phyloP scores from a whole-genome alignment of 37 sponge, comb jelly and placozoan species.

The Oopsacas minuta region DNA sequence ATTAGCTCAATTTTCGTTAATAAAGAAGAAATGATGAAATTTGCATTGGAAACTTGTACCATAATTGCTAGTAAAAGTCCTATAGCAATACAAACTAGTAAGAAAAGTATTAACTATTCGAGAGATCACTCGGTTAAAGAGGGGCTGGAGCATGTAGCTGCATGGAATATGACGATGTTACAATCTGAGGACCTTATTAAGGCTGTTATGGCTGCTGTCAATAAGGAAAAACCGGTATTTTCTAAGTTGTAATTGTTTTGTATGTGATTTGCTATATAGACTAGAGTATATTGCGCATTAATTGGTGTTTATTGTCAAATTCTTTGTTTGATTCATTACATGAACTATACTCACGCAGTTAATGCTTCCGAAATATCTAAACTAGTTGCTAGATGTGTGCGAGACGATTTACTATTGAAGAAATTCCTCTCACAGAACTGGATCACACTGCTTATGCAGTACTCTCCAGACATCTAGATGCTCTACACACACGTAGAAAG shows the following conservation, averaged over 20 bases:
- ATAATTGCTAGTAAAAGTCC: constrained; percentile 84
- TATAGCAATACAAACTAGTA: constrained; percentile 76
- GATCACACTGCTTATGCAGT: neutral
- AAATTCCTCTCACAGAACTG: neutral
- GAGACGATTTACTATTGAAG: neutral
- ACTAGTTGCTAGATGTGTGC: too few species aligned
- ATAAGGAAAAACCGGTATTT: constrained; percentile 52
- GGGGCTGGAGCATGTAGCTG: constrained; percentile 45
- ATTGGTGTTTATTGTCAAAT: too few species aligned
- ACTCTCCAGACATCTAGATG: neutral
- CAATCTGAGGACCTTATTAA: constrained; percentile 59
- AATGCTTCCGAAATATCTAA: too few species aligned
- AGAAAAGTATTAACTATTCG: constrained; percentile 72
- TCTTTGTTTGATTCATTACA: too few species aligned
- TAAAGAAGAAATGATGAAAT: constrained; percentile 32
- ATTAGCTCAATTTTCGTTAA: constrained; percentile 46
- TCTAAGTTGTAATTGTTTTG: constrained; percentile 48
- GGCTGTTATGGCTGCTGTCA: constrained; percentile 44
- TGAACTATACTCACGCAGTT: too few species aligned
- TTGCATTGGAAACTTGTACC: constrained; percentile 47
- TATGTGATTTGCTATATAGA: too few species aligned
- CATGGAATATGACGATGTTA: constrained; percentile 75
- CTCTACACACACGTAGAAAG: neutral
- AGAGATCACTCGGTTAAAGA: constrained; percentile 78
- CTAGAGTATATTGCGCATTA: too few species aligned